Conservation (phyloP, 2,797 vertebrate genomes). For the Coregonus suidteri region DNA sequence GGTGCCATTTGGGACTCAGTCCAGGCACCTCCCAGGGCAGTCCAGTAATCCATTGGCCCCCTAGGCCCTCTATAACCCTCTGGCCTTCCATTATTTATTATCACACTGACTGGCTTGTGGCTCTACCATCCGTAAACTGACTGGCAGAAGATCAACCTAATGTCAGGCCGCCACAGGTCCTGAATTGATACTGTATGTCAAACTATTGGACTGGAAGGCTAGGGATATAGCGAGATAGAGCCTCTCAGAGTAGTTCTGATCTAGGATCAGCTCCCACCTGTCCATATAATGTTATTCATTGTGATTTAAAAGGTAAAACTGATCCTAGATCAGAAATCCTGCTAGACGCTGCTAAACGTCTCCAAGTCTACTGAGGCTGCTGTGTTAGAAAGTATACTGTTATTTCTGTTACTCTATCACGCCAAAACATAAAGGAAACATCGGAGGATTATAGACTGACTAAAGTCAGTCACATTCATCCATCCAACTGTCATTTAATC, state of each 20-base stretch:
- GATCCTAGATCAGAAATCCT: background rate
- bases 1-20: background rate
- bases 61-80: slow-evolving; percentile 13
- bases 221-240: background rate
- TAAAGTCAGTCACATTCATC: slow-evolving; percentile 46
- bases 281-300: background rate
- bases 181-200: background rate
- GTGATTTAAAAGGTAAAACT: background rate
- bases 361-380: background rate
- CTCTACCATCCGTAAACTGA: background rate
- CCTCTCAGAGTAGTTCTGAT: background rate
- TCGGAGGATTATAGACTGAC: slow-evolving; percentile 35
- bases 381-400: background rate
- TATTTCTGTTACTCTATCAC: slow-evolving; percentile 6
- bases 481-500: slow-evolving; percentile 14
- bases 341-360: background rate
- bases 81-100: slow-evolving; percentile 45
- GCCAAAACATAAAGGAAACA: slow-evolving; percentile 27
- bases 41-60: slow-evolving; percentile 23
- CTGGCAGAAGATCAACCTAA: slow-evolving; percentile 21
- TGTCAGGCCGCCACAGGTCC: background rate
- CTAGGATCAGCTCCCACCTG: background rate
- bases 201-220: slow-evolving; percentile 9
- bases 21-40: slow-evolving; percentile 8
- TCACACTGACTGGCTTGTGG: slow-evolving; percentile 8